Evolutionary conservation across 2,888 invertebrate genomes (phyloP).

Genomic region (Cistogaster globosa): DNA sequence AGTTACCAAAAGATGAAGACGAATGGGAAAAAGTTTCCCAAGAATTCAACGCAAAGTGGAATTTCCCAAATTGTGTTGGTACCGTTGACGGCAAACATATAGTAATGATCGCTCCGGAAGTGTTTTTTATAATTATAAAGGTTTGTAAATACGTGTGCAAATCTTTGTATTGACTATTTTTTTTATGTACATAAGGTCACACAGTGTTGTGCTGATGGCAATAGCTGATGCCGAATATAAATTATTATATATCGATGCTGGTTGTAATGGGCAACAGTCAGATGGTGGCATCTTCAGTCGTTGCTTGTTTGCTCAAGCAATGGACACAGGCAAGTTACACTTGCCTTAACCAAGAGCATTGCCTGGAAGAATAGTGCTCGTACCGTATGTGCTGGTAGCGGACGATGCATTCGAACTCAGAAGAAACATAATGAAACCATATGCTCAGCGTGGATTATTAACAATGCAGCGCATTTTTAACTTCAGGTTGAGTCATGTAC

Average conservation of each 20-base stretch:
- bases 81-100: constrained; percentile 22
- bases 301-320: constrained; percentile 4
- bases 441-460: constrained; percentile 23
- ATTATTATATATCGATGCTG: neutral
- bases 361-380: neutral
- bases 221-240: neutral
- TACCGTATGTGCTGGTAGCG: constrained; percentile 24
- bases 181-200: neutral
- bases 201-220: constrained; percentile 27
- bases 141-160: constrained; percentile 6
- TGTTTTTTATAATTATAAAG: constrained; percentile 21
- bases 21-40: constrained; percentile 28
- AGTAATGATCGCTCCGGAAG: constrained; percentile 17
- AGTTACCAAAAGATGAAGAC: constrained; percentile 14
- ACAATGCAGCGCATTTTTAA: constrained; percentile 20
- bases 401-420: constrained; percentile 18
- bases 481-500: constrained; percentile 13
- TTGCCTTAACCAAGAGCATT: constrained; percentile 9
- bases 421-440: constrained; percentile 23
- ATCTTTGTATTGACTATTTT: neutral
- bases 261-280: constrained; percentile 13
- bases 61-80: constrained; percentile 20
- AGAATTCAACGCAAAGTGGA: constrained; percentile 12
- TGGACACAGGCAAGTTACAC: neutral
- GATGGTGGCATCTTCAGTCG: neutral